phyloP scores from a whole-genome alignment of 2,797 vertebrate genomes.

The Tapirus indicus region DNA sequence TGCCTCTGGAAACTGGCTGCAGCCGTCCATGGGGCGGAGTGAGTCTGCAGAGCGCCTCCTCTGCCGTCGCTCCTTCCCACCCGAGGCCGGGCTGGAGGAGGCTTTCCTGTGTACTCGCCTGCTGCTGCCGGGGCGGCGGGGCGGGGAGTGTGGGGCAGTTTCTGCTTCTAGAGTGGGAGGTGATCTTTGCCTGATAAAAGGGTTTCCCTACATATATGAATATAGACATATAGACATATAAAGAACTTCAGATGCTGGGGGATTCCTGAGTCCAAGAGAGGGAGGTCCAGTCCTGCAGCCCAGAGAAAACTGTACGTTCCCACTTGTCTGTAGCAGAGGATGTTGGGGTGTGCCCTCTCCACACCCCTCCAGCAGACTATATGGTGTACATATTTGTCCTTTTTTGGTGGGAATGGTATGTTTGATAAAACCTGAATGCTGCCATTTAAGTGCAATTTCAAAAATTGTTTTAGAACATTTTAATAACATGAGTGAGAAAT shows the following conservation, averaged over 20 bases:
- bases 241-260: background rate
- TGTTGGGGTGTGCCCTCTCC: no score
- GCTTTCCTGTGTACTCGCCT: background rate
- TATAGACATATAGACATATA: background rate
- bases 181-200: background rate
- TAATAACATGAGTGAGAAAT: background rate
- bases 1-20: background rate
- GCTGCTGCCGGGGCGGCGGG: background rate
- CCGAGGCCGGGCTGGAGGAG: background rate
- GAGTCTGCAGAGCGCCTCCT: background rate
- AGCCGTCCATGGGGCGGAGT: rapidly evolving
- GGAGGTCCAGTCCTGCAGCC: background rate
- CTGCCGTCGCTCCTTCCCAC: no score
- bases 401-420: background rate
- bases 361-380: background rate
- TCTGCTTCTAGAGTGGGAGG: background rate
- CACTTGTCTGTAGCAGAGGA: background rate
- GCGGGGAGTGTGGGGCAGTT: background rate
- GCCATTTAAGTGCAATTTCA: background rate
- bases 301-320: background rate
- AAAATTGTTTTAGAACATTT: background rate
- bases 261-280: background rate
- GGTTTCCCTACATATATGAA: background rate
- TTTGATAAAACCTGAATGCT: background rate
- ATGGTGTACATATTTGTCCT: no score